A percentile compares a stretch with the other conserved stretches of the same genome.
Evolutionary conservation across 2,113 vertebrate genomes (phyloP).

Genomic region (Psittacus erithacus): DNA sequence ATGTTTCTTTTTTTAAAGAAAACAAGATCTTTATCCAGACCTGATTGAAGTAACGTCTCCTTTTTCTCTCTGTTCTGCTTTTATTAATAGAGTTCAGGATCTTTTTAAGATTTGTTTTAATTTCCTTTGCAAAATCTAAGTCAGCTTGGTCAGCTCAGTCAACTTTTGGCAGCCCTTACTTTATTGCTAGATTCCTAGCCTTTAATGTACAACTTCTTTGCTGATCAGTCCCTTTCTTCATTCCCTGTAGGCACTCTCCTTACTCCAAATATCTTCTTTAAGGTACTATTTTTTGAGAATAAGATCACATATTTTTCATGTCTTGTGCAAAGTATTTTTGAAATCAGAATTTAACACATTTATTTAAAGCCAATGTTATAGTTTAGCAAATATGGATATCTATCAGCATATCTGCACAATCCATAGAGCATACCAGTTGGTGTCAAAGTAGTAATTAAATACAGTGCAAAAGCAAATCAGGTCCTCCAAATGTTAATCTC

Average conservation of each 20-base stretch:
- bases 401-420: slow-evolving; percentile 52
- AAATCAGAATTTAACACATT: slow-evolving; percentile 31
- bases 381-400: slow-evolving; percentile 43
- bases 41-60: neutral
- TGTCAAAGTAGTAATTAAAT: slow-evolving; percentile 82
- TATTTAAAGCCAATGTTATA: slow-evolving; percentile 49
- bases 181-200: neutral
- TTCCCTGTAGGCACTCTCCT: neutral
- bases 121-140: neutral
- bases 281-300: neutral
- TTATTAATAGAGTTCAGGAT: neutral
- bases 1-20: neutral
- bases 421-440: slow-evolving; percentile 59
- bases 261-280: neutral
- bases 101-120: neutral
- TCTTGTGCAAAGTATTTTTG: neutral
- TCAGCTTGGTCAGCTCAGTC: neutral
- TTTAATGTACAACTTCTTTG: neutral
- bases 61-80: neutral
- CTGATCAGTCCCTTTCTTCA: neutral
- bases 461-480: slow-evolving; percentile 73
- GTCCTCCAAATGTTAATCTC: slow-evolving; percentile 80
- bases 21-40: neutral
- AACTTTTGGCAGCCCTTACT: neutral
- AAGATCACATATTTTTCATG: slow-evolving; percentile 21